Conservation (phyloP, 64 coral and sea anemone genomes). For the Cladopsammia gracilis region DNA sequence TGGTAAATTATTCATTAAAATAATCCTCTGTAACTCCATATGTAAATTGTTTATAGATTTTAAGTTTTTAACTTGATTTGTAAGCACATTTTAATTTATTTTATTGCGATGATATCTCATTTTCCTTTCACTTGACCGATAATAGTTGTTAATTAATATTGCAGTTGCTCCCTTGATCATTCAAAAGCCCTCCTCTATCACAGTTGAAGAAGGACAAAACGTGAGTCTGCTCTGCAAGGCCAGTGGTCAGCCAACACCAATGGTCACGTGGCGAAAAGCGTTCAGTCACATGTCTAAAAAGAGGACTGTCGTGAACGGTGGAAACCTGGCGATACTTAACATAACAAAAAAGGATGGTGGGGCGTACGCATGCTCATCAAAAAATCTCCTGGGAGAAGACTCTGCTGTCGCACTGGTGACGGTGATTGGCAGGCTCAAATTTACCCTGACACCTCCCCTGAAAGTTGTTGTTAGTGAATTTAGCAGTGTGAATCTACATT, state of each 20-base stretch:
- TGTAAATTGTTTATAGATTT: too few relatives aligned
- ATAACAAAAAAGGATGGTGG: constrained; percentile 14
- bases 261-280: constrained; percentile 47
- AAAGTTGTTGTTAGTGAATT: not conserved
- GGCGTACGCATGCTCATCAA: constrained; percentile 26
- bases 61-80: too few relatives aligned
- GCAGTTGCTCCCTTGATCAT: constrained; percentile 11
- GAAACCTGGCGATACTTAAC: not conserved
- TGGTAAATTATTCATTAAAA: too few relatives aligned
- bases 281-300: not conserved
- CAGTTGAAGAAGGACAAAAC: constrained; percentile 39
- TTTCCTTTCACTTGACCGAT: too few relatives aligned
- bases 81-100: too few relatives aligned
- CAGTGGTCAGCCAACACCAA: constrained; percentile 38
- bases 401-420: constrained; percentile 2
- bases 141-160: not conserved
- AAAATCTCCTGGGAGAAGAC: constrained; percentile 19
- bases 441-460: not conserved
- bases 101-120: too few relatives aligned
- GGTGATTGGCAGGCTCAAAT: constrained; percentile 20
- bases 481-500: not conserved
- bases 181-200: constrained; percentile 2
- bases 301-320: not conserved
- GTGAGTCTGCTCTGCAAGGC: constrained; percentile 17
- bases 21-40: too few relatives aligned